These are phyloP conservation scores for Dicaeum eximium DNA, from an alignment of 2,113 vertebrate genomes.

Conservation along the genomic window DNA sequence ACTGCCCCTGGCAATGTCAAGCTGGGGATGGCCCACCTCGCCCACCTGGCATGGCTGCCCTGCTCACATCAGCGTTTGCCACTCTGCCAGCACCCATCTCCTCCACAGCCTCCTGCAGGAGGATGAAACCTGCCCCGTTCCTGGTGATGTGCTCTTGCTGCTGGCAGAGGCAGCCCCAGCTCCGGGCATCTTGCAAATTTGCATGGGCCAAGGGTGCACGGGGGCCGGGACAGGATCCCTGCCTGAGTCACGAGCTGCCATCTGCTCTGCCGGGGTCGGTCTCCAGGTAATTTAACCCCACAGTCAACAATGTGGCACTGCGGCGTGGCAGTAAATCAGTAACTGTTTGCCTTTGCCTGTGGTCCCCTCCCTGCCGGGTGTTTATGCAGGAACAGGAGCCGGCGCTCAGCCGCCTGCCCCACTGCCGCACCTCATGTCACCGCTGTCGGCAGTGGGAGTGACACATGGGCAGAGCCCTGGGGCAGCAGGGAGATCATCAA, in stretches of 20 bases:
- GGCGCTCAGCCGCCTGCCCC: neutral
- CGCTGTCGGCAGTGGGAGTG: rapidly evolving
- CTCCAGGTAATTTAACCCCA: constrained; percentile 45
- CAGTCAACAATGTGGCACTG: neutral
- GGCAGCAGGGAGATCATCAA: neutral
- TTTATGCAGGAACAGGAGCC: constrained; percentile 33
- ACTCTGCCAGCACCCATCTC: neutral
- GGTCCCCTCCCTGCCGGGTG: neutral
- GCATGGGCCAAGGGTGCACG: neutral
- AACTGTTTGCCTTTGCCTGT: constrained; percentile 39
- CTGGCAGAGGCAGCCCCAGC: neutral
- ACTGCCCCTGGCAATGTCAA: rapidly evolving
- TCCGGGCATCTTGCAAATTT: neutral
- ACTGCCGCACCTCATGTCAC: rapidly evolving
- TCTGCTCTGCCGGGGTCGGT: neutral
- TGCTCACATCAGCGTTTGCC: rapidly evolving
- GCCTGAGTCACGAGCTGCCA: neutral
- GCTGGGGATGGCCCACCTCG: neutral
- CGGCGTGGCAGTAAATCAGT: constrained; percentile 11
- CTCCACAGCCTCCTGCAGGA: neutral
- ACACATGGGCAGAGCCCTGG: neutral
- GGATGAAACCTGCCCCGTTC: neutral
- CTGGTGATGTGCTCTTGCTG: neutral
- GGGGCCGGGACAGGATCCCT: neutral
- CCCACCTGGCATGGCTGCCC: neutral